phyloP scores from a whole-genome alignment of 2,888 invertebrate species.

The Cybosia mesomella region DNA sequence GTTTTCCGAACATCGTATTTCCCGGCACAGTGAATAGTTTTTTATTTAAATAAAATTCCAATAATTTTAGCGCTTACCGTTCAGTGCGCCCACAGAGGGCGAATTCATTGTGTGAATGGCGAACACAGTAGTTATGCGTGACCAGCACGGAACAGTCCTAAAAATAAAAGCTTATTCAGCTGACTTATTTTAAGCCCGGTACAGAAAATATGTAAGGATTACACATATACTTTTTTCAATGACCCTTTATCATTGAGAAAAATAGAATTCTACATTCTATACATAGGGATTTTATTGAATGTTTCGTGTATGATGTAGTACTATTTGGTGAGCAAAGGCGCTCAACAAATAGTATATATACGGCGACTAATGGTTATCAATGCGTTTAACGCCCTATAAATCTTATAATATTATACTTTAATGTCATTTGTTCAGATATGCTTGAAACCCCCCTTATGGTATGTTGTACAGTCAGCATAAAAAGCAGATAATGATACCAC shows the following conservation, averaged over 20 bases:
- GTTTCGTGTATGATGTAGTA: slow-evolving; percentile 55
- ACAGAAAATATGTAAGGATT: slow-evolving; percentile 42
- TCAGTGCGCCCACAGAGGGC: slow-evolving; percentile 63
- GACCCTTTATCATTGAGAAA: slow-evolving; percentile 20
- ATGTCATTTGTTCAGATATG: slow-evolving; percentile 59
- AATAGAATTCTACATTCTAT: slow-evolving; percentile 35
- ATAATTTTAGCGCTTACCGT: slow-evolving; percentile 70
- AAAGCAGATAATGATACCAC: background rate
- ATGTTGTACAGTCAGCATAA: background rate
- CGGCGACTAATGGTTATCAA: slow-evolving; percentile 63
- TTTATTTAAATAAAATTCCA: slow-evolving; percentile 76
- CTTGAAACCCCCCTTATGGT: slow-evolving; percentile 27
- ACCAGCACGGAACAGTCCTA: slow-evolving; percentile 44
- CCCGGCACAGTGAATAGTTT: slow-evolving; percentile 61
- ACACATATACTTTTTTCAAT: background rate
- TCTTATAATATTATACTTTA: slow-evolving; percentile 68
- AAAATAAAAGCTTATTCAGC: slow-evolving; percentile 42
- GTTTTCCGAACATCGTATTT: slow-evolving; percentile 42
- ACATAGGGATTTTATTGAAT: slow-evolving; percentile 38
- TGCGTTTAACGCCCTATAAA: slow-evolving; percentile 68
- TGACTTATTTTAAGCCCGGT: slow-evolving; percentile 45
- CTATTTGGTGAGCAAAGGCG: slow-evolving; percentile 59
- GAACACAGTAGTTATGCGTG: slow-evolving; percentile 38
- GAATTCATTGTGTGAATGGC: slow-evolving; percentile 60
- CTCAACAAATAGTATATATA: too few relatives aligned